Evolutionary conservation across 2,113 vertebrate species (phyloP), one percentile per base, ranked within the genome.

Genomic region (Macquaria australasica): DNA sequence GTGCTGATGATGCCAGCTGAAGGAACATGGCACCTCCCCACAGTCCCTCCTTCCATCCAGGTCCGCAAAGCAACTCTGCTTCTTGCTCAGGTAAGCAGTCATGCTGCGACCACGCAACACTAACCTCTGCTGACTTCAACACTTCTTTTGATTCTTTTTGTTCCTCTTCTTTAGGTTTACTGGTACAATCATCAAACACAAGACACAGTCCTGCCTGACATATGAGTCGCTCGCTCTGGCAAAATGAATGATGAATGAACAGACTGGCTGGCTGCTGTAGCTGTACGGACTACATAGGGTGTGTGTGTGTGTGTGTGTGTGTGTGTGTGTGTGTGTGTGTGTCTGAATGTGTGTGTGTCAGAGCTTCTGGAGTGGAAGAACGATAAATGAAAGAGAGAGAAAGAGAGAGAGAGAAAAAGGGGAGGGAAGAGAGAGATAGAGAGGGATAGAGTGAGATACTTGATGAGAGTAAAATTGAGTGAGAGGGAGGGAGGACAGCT

Each of bases 21-120:
- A 97, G 63, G 96, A 91, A 64, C 95, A 97, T 43, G 59, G 95
- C 72, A 62, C 74, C 92, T 95, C 90, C 82, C 85, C 60, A 78
- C 53, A 34, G 51, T 77, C 94, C 89, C 41, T 94, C 81, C 94
- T 85, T 51, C 94, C 94, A 55, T 95, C 95, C 4, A 93, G 79
- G 73, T 94, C 96, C 50, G 92, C 77, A 94, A 94, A 91, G 88
- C 96, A 96, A 93, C 96, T 94, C 80, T 93, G 97, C 93, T 96
- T 96, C 90, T 95, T 89, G 82, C 91, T 93, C 73, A 97, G 95
- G 93, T 96, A 96, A 7, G 95, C 89, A 3, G 94, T 97, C 97
- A 98, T 98, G 82, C 82, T 84, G 74, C 37, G n/a, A n/a, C 73
- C 45, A 41, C 37, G 4, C 59, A 20, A 77, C 82, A 31, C 58